phyloP scores from a whole-genome alignment of 2,113 vertebrate genomes.

The Anarhynchus alexandrinus region DNA sequence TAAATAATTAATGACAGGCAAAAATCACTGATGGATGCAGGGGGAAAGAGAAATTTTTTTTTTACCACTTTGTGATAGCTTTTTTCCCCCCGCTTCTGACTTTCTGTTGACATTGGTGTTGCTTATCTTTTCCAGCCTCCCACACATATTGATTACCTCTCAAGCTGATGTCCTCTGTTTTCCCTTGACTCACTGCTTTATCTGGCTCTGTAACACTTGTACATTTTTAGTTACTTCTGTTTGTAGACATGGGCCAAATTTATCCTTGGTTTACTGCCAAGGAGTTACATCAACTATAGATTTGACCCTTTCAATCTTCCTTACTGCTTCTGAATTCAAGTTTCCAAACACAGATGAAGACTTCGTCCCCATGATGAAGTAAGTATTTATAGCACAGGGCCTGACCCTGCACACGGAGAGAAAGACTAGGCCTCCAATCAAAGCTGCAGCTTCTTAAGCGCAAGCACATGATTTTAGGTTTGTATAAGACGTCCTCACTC shows the following conservation, averaged over 20 bases:
- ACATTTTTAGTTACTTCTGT: slow-evolving; percentile 45
- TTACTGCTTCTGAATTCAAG: not conserved
- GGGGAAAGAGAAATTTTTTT: not conserved
- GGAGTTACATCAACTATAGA: not conserved
- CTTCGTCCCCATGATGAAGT: not conserved
- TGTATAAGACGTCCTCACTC: not conserved
- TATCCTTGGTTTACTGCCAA: slow-evolving; percentile 31
- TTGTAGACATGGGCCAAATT: slow-evolving; percentile 18
- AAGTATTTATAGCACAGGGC: not conserved
- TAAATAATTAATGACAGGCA: not conserved
- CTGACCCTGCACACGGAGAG: not conserved
- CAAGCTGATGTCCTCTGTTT: slow-evolving; percentile 31
- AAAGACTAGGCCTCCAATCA: not conserved
- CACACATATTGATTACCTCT: slow-evolving; percentile 55
- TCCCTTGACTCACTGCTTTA: slow-evolving; percentile 29
- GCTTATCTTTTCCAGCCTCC: slow-evolving; percentile 48
- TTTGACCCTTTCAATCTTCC: not conserved
- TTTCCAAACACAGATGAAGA: not conserved
- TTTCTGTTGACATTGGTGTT: slow-evolving; percentile 60
- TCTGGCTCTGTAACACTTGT: slow-evolving; percentile 13
- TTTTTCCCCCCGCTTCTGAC: not conserved
- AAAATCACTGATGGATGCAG: not conserved
- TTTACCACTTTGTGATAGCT: not conserved
- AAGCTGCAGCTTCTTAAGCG: not conserved
- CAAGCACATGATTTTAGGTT: not conserved